Base-by-base conservation (phyloP, 2,113 vertebrate genomes). In the Felis chaus region DNA sequence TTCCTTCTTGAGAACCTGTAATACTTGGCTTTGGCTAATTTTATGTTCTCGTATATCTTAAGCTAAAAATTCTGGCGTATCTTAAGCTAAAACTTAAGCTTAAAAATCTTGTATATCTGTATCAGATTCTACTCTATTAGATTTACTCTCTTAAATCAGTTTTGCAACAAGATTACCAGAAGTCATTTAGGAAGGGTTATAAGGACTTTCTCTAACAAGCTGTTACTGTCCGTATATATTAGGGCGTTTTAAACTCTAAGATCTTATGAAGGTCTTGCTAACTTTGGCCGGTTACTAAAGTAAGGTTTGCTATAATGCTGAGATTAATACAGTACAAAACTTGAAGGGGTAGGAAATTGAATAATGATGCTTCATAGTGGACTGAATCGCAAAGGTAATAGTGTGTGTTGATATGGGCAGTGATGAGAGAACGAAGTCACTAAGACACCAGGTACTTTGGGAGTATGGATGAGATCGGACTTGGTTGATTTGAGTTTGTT, bases 231-330 rank as follows among this genome's bases (percentile, higher is more conserved):
- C 48, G 1, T 90, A 25, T 1, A 5, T 65, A 78, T 96, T 89
- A 86, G 25, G 65, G 3, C 29, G 85, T 57, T 96, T 96, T 97
- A 82, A 71, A 94, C 91, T 48, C 71, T 92, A 85, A 87, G 19
- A 41, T 96, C 66, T 85, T 86, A 57, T 65, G 53, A 91, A 94
- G 48, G 23, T 81, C 13, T 94, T 66, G 41, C 13, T 95, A 36
- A 29, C 39, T 33, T 96, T 95, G 88, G 57, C 53, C 96, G 84
- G 27, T 69, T 95, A 16, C 31, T 96, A 25, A 91, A 97, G 19
- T 83, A 82, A 97, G 12, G 45, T 84, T 86, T 50, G 71, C 21
- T 86, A 13, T 95, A 92, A 88, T 92, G 94, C 91, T 92, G 92
- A 97, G 31, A 29, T 95, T 97, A 85, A 69, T 91, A 84, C 0